These are phyloP conservation scores for Allolobophora icterica DNA, from an alignment of 2,888 invertebrate species.

Conservation along the genomic window DNA sequence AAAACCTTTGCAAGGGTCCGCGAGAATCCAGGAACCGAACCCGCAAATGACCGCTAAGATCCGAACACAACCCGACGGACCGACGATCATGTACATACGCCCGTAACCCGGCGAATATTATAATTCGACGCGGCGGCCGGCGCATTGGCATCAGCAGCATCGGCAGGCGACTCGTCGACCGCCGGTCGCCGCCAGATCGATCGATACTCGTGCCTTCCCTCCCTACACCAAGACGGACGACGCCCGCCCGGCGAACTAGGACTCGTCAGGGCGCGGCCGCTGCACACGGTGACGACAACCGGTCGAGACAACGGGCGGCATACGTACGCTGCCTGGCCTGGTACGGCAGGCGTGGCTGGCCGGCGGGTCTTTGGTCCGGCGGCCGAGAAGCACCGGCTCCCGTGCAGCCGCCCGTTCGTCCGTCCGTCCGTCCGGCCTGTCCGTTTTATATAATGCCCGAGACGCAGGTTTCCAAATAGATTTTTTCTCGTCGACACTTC, in stretches of 20 bases:
- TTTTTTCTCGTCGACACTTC: background rate
- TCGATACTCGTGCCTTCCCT: background rate
- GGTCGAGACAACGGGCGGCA: background rate
- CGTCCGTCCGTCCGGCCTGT: background rate
- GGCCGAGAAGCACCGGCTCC: background rate
- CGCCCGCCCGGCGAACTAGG: background rate
- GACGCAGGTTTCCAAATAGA: slow-evolving; percentile 17
- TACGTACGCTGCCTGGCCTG: background rate
- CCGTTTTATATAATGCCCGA: background rate
- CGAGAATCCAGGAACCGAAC: background rate
- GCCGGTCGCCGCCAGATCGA: background rate
- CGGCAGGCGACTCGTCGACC: background rate
- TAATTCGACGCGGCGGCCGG: background rate
- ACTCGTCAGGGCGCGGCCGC: background rate
- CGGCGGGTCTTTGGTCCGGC: background rate
- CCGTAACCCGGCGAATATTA: slow-evolving; percentile 8
- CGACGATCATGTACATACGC: background rate
- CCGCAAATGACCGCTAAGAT: background rate
- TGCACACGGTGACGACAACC: background rate
- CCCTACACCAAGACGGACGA: background rate
- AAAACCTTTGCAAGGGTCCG: slow-evolving; percentile 7
- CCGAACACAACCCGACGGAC: background rate
- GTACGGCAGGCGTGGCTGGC: background rate
- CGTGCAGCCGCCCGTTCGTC: background rate
- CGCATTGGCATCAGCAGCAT: background rate